A percentile compares a stretch with the other conserved stretches of the same genome.
These are phyloP conservation scores for Diplodus sargus DNA, from an alignment of 2,797 vertebrate genomes.

Conservation along the genomic window DNA sequence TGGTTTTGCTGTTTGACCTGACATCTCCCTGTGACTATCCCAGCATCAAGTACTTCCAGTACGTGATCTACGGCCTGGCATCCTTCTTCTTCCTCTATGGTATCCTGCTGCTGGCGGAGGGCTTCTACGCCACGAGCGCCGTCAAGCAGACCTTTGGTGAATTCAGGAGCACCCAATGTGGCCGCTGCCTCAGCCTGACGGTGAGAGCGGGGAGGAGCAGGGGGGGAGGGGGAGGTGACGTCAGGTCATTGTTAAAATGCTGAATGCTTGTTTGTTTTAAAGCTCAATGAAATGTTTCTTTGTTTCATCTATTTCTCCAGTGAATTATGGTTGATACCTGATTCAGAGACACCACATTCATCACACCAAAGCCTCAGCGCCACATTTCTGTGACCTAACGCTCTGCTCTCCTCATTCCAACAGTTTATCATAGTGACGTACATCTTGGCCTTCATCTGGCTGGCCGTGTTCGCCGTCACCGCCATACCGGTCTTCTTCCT, in stretches of 20 bases:
- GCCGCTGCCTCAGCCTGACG: constrained; percentile 95
- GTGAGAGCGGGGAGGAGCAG: constrained; percentile 83
- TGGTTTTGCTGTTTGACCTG: constrained; percentile 26
- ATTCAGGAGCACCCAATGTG: constrained; percentile 95
- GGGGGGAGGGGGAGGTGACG: background rate
- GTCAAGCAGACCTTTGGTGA: constrained; percentile 98
- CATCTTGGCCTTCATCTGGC: constrained; percentile 93
- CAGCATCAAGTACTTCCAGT: constrained; percentile 97
- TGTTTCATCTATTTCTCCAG: constrained; percentile 23
- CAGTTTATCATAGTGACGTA: constrained; percentile 98
- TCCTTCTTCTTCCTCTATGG: constrained; percentile 99
- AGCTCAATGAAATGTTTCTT: constrained; percentile 37
- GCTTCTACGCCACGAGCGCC: constrained; percentile 97
- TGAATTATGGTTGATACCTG: constrained; percentile 43
- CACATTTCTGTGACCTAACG: constrained; percentile 48
- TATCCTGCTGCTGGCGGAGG: constrained; percentile 96
- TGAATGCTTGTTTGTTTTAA: constrained; percentile 48
- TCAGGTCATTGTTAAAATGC: constrained; percentile 27
- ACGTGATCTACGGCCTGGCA: constrained; percentile 96
- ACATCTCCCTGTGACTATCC: constrained; percentile 37
- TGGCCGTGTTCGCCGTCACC: constrained; percentile 92
- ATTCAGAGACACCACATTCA: constrained; percentile 50
- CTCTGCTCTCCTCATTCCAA: constrained; percentile 46
- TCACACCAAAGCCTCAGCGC: constrained; percentile 35
- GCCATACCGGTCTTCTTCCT: constrained; percentile 96